A percentile compares a stretch with the other conserved stretches of the same genome.
phyloP scores from a whole-genome alignment of 1,140 invertebrate genomes.

The Euura saliciscinereae region DNA sequence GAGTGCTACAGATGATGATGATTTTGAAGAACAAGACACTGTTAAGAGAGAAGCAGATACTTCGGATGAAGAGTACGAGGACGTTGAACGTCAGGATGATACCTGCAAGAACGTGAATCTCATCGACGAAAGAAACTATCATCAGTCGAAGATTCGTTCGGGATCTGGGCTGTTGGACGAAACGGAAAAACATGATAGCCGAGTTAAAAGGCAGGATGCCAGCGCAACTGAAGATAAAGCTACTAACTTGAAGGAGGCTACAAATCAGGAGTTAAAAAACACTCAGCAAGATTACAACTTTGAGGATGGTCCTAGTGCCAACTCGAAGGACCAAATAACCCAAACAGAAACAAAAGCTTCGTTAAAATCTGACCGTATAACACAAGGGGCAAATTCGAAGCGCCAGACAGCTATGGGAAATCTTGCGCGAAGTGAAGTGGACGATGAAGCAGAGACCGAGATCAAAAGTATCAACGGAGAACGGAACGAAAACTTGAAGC shows the following conservation, averaged over 20 bases:
- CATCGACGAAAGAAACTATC: not conserved
- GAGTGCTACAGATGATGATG: slow-evolving; percentile 9
- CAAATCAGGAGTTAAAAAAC: not conserved
- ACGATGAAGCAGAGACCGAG: no score
- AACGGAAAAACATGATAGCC: not conserved
- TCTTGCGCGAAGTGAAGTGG: no score
- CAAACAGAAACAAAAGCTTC: not conserved
- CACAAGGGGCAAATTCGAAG: not conserved
- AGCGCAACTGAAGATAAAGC: not conserved
- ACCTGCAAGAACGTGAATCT: not conserved
- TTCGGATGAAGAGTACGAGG: slow-evolving; percentile 30
- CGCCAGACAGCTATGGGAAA: not conserved
- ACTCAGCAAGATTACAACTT: not conserved
- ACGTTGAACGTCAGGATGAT: slow-evolving; percentile 18
- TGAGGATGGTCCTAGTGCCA: not conserved
- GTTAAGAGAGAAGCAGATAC: slow-evolving; percentile 29
- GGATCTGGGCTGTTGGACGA: not conserved
- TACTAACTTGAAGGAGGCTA: not conserved
- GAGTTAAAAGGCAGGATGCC: not conserved
- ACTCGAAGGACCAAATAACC: not conserved
- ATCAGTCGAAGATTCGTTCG: not conserved
- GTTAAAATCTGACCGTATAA: not conserved
- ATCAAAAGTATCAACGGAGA: not conserved
- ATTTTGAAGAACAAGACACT: slow-evolving; percentile 31
- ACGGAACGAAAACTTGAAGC: not conserved